phyloP scores from a whole-genome alignment of 2,113 vertebrate species.

The Pseudorasbora parva region DNA sequence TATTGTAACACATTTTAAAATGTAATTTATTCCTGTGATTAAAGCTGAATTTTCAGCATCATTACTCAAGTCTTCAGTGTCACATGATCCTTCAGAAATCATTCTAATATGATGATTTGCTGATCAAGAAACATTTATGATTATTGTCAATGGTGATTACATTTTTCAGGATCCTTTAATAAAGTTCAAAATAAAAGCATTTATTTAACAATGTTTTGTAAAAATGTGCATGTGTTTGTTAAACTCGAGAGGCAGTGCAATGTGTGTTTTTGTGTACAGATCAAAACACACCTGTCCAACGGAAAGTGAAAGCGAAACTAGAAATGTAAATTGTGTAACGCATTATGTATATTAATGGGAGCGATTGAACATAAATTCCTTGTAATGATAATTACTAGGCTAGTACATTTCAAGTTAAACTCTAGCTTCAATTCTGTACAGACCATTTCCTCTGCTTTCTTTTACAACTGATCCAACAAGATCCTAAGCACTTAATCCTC shows the following conservation, averaged over 20 bases:
- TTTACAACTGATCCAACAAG: background rate
- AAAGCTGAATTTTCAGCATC: background rate
- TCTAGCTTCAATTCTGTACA: background rate
- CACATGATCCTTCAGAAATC: background rate
- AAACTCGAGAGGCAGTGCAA: background rate
- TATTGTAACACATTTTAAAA: background rate
- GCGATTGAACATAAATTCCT: background rate
- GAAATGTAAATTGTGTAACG: background rate
- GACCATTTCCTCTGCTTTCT: background rate
- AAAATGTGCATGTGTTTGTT: background rate
- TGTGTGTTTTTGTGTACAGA: constrained; percentile 8
- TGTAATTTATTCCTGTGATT: background rate
- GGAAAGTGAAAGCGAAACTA: background rate
- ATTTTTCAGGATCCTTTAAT: background rate
- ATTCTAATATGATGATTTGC: background rate
- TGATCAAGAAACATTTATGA: background rate
- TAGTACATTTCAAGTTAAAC: background rate
- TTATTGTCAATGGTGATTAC: background rate
- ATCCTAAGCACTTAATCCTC: background rate
- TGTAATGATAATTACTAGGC: background rate
- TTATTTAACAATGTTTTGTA: background rate
- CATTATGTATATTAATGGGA: background rate
- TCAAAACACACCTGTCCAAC: background rate
- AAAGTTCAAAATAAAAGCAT: background rate
- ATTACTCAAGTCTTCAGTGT: background rate